Percentiles rank a stretch among this genome's conserved stretches.
phyloP scores from a whole-genome alignment of 2,113 vertebrate species.

The Larimichthys crocea region DNA sequence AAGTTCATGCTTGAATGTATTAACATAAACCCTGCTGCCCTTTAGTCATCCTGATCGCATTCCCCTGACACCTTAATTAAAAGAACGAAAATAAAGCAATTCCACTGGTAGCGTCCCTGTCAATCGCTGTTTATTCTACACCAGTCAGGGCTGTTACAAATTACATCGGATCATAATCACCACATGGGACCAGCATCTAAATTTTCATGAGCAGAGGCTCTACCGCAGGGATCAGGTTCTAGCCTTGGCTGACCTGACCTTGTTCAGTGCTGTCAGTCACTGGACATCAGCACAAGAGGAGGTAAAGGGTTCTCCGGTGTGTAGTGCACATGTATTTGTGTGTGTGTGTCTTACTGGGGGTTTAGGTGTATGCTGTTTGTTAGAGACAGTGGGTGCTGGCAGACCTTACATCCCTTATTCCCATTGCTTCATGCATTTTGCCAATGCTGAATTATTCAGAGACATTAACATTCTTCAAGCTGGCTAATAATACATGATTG shows the following conservation, averaged over 20 bases:
- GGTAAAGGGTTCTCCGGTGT: conserved; percentile 18
- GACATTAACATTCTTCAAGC: conserved; percentile 60
- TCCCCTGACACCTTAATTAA: conserved; percentile 46
- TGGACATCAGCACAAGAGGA: conserved; percentile 32
- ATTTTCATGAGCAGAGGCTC: conserved; percentile 59
- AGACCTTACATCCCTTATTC: conserved; percentile 66
- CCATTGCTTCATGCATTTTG: conserved; percentile 40
- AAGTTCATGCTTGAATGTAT: conserved; percentile 14
- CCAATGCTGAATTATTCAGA: conserved; percentile 70
- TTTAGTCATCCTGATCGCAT: conserved; percentile 36
- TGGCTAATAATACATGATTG: conserved; percentile 60
- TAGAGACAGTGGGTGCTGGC: conserved; percentile 44
- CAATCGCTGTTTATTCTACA: conserved; percentile 29
- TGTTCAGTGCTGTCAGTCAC: conserved; percentile 41
- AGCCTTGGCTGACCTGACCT: conserved; percentile 62
- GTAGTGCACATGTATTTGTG: conserved; percentile 10
- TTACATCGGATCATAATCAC: conserved; percentile 47
- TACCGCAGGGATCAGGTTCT: conserved; percentile 11
- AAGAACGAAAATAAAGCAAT: conserved; percentile 19
- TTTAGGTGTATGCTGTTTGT: conserved; percentile 47
- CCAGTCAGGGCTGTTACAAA: conserved; percentile 33
- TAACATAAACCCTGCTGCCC: conserved; percentile 12
- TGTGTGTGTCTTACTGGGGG: conserved; percentile 32
- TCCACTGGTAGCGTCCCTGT: background rate
- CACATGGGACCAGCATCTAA: conserved; percentile 42